Base-by-base conservation (phyloP, 2,797 vertebrate species). In the Momotus momota region DNA sequence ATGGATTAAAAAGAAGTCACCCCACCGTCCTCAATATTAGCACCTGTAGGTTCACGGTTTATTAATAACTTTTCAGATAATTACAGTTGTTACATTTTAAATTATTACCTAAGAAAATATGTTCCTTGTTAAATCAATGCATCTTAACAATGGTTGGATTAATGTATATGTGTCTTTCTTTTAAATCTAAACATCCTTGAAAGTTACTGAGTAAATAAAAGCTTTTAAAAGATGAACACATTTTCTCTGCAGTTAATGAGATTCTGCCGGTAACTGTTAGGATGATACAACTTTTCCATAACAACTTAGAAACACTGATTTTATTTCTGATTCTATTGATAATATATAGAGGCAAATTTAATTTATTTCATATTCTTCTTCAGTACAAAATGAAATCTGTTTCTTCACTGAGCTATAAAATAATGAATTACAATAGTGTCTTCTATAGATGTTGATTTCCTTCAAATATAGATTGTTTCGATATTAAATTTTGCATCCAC, bases 1-100 rank as follows among this genome's bases (percentile, higher is more conserved):
- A 98, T 54, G 96, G 97, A 95, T 94, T 97, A 77, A 99, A 97
- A 96, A 98, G 91, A 95, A 99, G 98, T 88, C 61, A 49, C 69
- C 97, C 98, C 69, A 90, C 96, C 40, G 20, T 96, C 86, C 81
- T 98, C 73, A 96, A 86, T 74, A 88, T 98, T 67, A 97, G 97
- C 82, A 99, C 98, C 80, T 77, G 98, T 99, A 98, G 97, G 98
- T 98, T 97, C 38, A 85, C 10, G 26, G 19, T 87, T 77, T 95
- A 71, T 95, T 77, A 88, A 58, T 87, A 93, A 49, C 17, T 93
- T 94, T 79, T 64, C 33, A 61, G 11, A 48, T 55, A 54, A 48
- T 38, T 48, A 48, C 20, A 1, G 5, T 10, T 79, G 26, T 86
- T 92, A 14, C 12, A 19, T 70, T 92, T 72, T 86, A 73, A 81